phyloP scores from a whole-genome alignment of 2,888 invertebrate species.

The Halictus ligatus region DNA sequence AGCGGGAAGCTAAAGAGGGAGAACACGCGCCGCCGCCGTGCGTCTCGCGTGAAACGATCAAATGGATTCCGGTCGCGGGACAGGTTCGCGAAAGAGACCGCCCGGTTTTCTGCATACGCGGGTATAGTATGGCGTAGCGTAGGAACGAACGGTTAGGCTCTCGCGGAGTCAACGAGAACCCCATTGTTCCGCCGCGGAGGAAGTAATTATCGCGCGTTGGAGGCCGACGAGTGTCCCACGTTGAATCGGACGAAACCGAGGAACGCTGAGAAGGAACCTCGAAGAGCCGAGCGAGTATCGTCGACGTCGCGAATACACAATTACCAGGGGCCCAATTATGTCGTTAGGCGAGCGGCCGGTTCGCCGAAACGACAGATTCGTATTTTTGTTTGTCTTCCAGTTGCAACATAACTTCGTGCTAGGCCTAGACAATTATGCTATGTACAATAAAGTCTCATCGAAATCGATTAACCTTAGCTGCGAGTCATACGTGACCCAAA shows the following conservation, averaged over 20 bases:
- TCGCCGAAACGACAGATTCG: constrained; percentile 8
- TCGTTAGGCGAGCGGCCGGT: background rate
- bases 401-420: background rate
- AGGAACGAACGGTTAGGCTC: constrained; percentile 25
- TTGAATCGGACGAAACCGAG: background rate
- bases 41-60: constrained; percentile 11
- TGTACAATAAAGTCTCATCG: too few species aligned
- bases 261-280: background rate
- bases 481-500: too few species aligned
- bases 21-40: constrained; percentile 28
- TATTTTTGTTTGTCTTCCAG: background rate
- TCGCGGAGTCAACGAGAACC: constrained; percentile 16
- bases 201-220: constrained; percentile 33
- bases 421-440: background rate
- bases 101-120: background rate
- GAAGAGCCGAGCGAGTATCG: background rate
- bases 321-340: background rate
- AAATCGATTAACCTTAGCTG: too few species aligned
- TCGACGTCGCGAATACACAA: background rate
- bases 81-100: constrained; percentile 6
- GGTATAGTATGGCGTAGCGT: background rate
- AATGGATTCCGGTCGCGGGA: constrained; percentile 21
- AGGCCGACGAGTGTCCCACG: background rate
- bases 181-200: constrained; percentile 48
- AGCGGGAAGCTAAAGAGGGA: background rate